Evolutionary conservation across 1,140 invertebrate genomes (phyloP), one percentile per base, ranked within the genome.

Genomic region (Meloidogyne chitwoodi): DNA sequence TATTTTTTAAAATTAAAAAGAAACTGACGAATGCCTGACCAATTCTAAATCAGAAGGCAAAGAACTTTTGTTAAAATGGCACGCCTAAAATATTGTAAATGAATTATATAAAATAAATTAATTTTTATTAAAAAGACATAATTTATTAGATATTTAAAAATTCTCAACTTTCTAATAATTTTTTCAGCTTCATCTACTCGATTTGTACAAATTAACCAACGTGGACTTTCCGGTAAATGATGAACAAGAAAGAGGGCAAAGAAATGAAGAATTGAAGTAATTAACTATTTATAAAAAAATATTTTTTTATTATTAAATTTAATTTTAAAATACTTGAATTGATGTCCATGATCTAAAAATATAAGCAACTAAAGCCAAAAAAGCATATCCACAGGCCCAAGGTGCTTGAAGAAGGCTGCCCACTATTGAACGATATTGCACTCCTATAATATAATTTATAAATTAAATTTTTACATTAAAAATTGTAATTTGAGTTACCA

Each of bases 331-430:
- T 41, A 83, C 82, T 78, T 86, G 84, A 26, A 87, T 86, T 41
- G 73, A 69, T 22, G 82, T 75, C 85, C 85, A 86, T 14, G 83
- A 85, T 44, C 86, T 87, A 41, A 74, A 78, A 19, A 85, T 38
- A 74, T 86, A 86, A 38, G 85, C 85, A 41, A 87, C 76, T 34
- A 86, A 71, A 22, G 85, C 85, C 14, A 86, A 70, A 10, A 87
- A 80, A 29, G 85, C 83, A 77, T 86, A 86, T 41, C 85, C 85
- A 67, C 87, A 76, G 5, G 85, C 85, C 85, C 85, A 86, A 14
- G 85, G 85, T 14, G 83, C 85, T 77, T 86, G 85, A 5, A 86
- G 72, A 34, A 86, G 70, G 27, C 75, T 77, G 5, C 84, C 84
- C 3, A 86, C 84, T 63, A 86, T 82, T 16, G 84, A 85, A 24